Conservation (phyloP, 2,113 vertebrate species). For the Sisor rabdophorus region DNA sequence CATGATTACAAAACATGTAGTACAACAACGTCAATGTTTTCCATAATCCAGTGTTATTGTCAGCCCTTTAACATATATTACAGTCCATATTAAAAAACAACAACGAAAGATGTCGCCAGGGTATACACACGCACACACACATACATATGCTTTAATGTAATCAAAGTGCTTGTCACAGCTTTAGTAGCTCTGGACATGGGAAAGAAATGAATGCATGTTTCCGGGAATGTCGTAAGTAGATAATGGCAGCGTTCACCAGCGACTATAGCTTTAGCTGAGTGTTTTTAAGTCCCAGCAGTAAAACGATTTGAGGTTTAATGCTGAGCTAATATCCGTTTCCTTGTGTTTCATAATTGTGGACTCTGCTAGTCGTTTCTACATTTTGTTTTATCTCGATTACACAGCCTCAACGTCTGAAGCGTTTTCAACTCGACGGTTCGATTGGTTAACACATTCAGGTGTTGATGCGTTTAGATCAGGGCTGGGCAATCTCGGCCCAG, state of each 20-base stretch:
- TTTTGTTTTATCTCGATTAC: neutral
- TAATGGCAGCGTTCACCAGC: conserved; percentile 5
- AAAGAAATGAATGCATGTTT: neutral
- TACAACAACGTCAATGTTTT: neutral
- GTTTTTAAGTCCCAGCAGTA: neutral
- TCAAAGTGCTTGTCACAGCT: neutral
- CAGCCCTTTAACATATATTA: neutral
- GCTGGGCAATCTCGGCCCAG: too few relatives aligned
- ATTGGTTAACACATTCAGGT: too few relatives aligned
- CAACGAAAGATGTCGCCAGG: neutral
- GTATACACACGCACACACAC: too few relatives aligned
- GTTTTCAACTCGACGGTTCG: too few relatives aligned
- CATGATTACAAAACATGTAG: neutral
- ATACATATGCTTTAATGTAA: neutral
- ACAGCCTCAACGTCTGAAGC: too few relatives aligned
- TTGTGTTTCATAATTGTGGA: neutral
- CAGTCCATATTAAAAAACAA: neutral
- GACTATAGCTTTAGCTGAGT: neutral
- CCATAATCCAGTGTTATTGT: neutral
- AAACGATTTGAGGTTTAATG: neutral
- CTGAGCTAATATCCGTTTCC: neutral
- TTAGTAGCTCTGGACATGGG: neutral
- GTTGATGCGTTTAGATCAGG: too few relatives aligned
- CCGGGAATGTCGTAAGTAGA: neutral
- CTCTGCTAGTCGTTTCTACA: too few relatives aligned